Evolutionary conservation across 2,888 invertebrate species (phyloP).

Genomic region (Mesoligia furuncula): DNA sequence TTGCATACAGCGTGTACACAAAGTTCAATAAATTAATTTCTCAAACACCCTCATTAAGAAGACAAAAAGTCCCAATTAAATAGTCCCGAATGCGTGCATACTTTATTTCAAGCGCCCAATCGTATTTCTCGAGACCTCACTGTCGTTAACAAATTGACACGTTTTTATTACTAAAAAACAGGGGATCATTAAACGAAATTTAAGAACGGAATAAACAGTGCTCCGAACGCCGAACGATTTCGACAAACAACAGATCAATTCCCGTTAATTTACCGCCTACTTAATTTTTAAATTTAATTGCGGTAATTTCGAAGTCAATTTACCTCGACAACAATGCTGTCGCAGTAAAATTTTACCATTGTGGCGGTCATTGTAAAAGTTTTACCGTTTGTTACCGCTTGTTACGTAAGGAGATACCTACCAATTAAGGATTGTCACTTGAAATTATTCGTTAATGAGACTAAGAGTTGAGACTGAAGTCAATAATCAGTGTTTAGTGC

Average conservation of each 20-base stretch:
- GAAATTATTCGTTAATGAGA: conserved; percentile 36
- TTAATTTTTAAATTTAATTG: conserved; percentile 82
- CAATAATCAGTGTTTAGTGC: conserved; percentile 12
- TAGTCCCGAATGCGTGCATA: conserved; percentile 48
- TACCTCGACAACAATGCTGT: conserved; percentile 69
- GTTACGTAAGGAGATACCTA: conserved; percentile 53
- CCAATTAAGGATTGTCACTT: conserved; percentile 75
- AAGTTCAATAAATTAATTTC: conserved; percentile 41
- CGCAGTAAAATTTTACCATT: conserved; percentile 63
- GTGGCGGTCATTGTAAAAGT: conserved; percentile 55
- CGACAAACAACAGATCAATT: conserved; percentile 78
- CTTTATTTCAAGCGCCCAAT: conserved; percentile 67
- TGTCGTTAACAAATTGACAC: conserved; percentile 81
- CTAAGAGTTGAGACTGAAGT: conserved; percentile 33
- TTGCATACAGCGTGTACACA: neutral
- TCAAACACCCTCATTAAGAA: conserved; percentile 52
- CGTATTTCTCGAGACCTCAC: conserved; percentile 69
- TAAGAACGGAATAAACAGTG: conserved; percentile 75
- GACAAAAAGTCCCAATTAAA: conserved; percentile 67
- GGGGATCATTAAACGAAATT: conserved; percentile 78
- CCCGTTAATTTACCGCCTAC: conserved; percentile 79
- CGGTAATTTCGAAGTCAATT: conserved; percentile 75
- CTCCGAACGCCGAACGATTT: conserved; percentile 68
- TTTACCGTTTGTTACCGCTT: conserved; percentile 58
- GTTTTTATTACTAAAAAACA: conserved; percentile 76